These are phyloP conservation scores for Vespertilio murinus DNA, from an alignment of 2,797 vertebrate species.

Conservation along the genomic window DNA sequence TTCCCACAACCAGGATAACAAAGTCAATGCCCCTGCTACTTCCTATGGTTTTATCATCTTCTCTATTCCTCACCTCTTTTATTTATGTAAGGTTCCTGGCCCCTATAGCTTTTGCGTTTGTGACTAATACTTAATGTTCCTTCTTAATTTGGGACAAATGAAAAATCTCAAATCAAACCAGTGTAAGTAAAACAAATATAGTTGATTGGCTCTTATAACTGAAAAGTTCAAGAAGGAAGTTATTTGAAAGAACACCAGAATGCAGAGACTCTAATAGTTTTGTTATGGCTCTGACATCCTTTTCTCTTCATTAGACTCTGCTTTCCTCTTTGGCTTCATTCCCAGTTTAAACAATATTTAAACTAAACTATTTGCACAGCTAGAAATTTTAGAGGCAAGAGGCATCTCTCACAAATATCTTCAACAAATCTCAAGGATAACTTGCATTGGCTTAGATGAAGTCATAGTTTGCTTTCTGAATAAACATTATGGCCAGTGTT, in stretches of 20 bases:
- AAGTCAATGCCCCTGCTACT: background rate
- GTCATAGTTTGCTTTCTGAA: background rate
- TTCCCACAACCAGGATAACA: background rate
- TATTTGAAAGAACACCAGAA: background rate
- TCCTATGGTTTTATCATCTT: background rate
- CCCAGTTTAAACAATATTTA: background rate
- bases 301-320: background rate
- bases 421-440: background rate
- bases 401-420: background rate
- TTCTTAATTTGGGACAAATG: background rate
- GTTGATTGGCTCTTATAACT: background rate
- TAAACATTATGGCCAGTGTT: background rate
- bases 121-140: background rate
- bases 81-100: background rate
- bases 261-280: background rate
- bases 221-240: background rate
- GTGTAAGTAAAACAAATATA: background rate
- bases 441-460: background rate
- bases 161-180: background rate
- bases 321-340: background rate
- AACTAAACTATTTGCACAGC: background rate
- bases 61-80: background rate
- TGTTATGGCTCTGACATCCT: background rate
- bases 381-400: background rate
- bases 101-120: background rate